Evolutionary conservation across 2,888 invertebrate genomes (phyloP), one percentile per base, ranked within the genome.

Genomic region (Aquatica leii): DNA sequence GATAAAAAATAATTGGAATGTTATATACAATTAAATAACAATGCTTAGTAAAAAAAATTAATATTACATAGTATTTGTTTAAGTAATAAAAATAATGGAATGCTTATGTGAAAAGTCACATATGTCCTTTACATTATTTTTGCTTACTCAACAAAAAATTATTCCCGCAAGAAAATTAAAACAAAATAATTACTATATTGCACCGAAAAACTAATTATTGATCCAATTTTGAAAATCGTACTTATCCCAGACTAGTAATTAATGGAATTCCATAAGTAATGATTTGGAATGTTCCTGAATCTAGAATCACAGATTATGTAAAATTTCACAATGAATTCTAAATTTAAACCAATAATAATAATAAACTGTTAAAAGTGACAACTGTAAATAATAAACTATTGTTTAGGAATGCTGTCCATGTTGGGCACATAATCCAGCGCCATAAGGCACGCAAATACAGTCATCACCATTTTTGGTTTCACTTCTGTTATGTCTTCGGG

Each of bases 391-490:
- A 14, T 34, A 50, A 49, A 55, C 21, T 57, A 59, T 41, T 63
- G 50, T 57, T 46, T 46, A 41, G 52, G 68, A 65, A 72, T 65
- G 69, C 74, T 79, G 80, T 92, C 93, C 92, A 94, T 91, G 78
- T 91, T 89, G 70, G 97, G 97, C 76, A 95, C 89, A 83, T 96
- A 97, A 85, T 97, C 98, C 77, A 95, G 88, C 21, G 96, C 95
- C 98, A 99, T 99, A 77, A 99, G 88, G 81, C 98, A 98, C 21
- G 99, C 98, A 84, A 99, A 99, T 72, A 99, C 94, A 2, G 99
- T 99, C 98, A 99, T 97, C 63, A 99, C 94, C 97, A 99, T 96
- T 84, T 98, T 99, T 60, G 92, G 94, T 82, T 98, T 98, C 17
- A 97, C 91, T 85, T 99, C 98, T 35, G 97, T 94, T 77, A 99